Percentiles rank a stretch among this genome's conserved stretches.
phyloP scores from a whole-genome alignment of 2,797 vertebrate species.

The Threskiornis aethiopicus region DNA sequence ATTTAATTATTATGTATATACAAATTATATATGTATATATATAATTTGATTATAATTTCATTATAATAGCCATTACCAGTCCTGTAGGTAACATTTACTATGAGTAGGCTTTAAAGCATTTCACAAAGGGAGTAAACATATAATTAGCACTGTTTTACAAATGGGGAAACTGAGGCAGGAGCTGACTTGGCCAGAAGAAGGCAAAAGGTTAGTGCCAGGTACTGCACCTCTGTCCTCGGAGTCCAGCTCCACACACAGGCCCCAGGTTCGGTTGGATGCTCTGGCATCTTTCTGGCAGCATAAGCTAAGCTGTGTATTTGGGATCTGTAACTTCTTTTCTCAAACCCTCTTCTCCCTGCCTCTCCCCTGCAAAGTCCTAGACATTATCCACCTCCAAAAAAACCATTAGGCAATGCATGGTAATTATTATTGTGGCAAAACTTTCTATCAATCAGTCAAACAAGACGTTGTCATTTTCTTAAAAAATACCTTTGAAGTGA shows the following conservation, averaged over 20 bases:
- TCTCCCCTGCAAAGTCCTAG: neutral
- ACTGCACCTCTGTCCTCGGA: neutral
- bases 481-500: neutral
- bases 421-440: neutral
- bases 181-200: neutral
- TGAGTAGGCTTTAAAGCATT: conserved; percentile 16
- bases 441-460: neutral
- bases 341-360: neutral
- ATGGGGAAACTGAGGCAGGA: conserved; percentile 24
- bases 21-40: neutral
- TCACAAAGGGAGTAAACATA: neutral
- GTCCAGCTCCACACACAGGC: neutral
- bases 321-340: neutral
- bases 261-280: neutral
- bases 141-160: neutral
- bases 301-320: neutral
- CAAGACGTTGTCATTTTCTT: neutral
- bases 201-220: neutral
- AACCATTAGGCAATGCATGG: neutral
- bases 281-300: neutral
- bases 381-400: neutral
- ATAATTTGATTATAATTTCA: conserved; percentile 14
- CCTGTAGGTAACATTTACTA: neutral
- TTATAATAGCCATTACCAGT: neutral
- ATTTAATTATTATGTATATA: neutral